phyloP scores from a whole-genome alignment of 2,888 invertebrate genomes.

The Tetragonula carbonaria region DNA sequence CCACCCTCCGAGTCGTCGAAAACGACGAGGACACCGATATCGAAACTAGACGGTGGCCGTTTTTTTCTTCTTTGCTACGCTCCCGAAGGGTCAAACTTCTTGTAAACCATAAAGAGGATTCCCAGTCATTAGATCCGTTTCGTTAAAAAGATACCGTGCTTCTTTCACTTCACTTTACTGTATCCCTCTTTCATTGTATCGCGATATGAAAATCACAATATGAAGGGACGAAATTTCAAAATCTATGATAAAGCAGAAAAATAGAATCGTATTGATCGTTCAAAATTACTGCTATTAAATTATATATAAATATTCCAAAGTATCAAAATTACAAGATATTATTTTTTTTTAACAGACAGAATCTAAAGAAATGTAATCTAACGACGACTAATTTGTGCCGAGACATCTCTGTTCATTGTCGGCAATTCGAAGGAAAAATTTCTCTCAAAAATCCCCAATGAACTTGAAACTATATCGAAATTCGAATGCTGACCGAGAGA shows the following conservation, averaged over 20 bases:
- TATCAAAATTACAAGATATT: too few relatives aligned
- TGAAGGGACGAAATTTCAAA: neutral
- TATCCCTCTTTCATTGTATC: slow-evolving; percentile 25
- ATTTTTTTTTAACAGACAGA: too few relatives aligned
- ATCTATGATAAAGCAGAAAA: neutral
- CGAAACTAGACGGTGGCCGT: slow-evolving; percentile 63
- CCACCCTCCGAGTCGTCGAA: slow-evolving; percentile 57
- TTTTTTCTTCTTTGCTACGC: slow-evolving; percentile 36
- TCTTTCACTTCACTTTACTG: slow-evolving; percentile 60
- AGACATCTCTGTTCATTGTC: neutral
- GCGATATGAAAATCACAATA: neutral
- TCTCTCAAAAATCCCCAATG: neutral
- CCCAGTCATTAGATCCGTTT: slow-evolving; percentile 80
- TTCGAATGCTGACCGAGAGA: neutral
- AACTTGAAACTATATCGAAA: neutral
- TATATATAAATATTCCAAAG: too few relatives aligned
- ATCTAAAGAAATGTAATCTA: too few relatives aligned
- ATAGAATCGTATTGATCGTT: too few relatives aligned
- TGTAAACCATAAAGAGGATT: slow-evolving; percentile 84
- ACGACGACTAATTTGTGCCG: too few relatives aligned
- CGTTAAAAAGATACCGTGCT: slow-evolving; percentile 70
- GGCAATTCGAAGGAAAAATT: neutral
- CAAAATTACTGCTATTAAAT: neutral
- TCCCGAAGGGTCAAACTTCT: slow-evolving; percentile 80
- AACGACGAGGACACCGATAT: slow-evolving; percentile 64